Base-by-base conservation (phyloP, 1,140 invertebrate species). In the Drepana arcuata region DNA sequence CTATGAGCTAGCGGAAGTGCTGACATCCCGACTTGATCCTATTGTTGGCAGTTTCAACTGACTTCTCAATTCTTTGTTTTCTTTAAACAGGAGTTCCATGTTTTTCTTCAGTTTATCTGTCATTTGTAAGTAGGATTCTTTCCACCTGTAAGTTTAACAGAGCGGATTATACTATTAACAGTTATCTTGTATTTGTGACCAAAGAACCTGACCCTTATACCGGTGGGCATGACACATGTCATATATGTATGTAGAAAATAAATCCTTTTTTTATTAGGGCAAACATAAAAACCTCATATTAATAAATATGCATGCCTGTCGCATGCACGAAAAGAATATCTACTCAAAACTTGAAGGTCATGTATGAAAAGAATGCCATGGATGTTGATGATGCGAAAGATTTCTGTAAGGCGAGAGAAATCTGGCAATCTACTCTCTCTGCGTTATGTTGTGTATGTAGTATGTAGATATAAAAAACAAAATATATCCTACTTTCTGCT, bases 71-170 rank as follows among this genome's bases (percentile, higher is more conserved):
- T 84, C 58, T 14, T 65, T 69, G 43, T 91, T 89, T 66, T 88
- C 87, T 32, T 80, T 74, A 16, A 73, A 68, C 7, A 90, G 54
- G 38, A 85, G 72, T 38, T 86, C 83, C 6, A 87, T 68, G 48
- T 86, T 85, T 28, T 65, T 80, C 60, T 89, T 87, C 40, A 90
- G 84, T 61, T 87, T 89, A 1, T 68, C 63, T 3, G 87, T 87
- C 42, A 90, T 84, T 24, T 86, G 85, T 30, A 90, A 74, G 52
- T 89, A 87, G 11, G 89, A 88, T 37, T 87, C 85, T 61, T 86
- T 87, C 86, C 87, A 89, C 38, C 87, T 88, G 55, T 33, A 80
- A 70, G 46, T 13, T 29, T 10, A 26, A 21, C n/a, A n/a, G n/a
- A n/a, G n/a, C n/a, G n/a, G n/a, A n/a, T n/a, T n/a, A n/a, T n/a